Evolutionary conservation across 1,140 invertebrate genomes (phyloP).

Genomic region (Drosophila ambigua): DNA sequence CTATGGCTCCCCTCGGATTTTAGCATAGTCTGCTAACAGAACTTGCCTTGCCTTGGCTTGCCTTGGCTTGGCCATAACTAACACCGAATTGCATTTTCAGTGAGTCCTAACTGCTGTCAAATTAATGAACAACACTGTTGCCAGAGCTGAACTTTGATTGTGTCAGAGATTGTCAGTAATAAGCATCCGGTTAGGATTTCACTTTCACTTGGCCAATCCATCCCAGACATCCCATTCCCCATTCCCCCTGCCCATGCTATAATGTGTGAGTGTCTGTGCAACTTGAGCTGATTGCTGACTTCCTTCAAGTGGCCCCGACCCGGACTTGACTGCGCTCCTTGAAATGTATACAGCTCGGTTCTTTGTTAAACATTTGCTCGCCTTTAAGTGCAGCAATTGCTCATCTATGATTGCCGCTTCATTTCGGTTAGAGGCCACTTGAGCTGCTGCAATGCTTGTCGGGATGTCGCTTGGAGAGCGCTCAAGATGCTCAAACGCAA

Average conservation of each 20-base stretch:
- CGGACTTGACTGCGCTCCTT: conserved; percentile 1
- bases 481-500: not conserved
- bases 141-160: conserved; percentile 21
- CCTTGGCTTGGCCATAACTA: conserved; percentile 1
- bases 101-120: conserved; percentile 47
- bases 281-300: conserved; percentile 38
- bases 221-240: no score
- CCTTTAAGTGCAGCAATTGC: conserved; percentile 28
- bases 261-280: conserved; percentile 3
- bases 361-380: conserved; percentile 9
- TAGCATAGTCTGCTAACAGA: conserved; percentile 46
- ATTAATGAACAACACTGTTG: conserved; percentile 70
- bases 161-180: conserved; percentile 27
- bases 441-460: conserved; percentile 4
- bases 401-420: conserved; percentile 19
- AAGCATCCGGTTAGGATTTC: conserved; percentile 32
- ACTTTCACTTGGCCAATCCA: not conserved
- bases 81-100: conserved; percentile 51
- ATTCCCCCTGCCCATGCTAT: no score
- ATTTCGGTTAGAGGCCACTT: conserved; percentile 16
- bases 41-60: conserved; percentile 2
- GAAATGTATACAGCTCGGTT: conserved; percentile 24
- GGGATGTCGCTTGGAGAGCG: not conserved
- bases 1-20: not conserved
- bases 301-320: conserved; percentile 25